These are phyloP conservation scores for Sinocyclocheilus rhinocerous DNA, from an alignment of 2,113 vertebrate genomes.

Conservation along the genomic window DNA sequence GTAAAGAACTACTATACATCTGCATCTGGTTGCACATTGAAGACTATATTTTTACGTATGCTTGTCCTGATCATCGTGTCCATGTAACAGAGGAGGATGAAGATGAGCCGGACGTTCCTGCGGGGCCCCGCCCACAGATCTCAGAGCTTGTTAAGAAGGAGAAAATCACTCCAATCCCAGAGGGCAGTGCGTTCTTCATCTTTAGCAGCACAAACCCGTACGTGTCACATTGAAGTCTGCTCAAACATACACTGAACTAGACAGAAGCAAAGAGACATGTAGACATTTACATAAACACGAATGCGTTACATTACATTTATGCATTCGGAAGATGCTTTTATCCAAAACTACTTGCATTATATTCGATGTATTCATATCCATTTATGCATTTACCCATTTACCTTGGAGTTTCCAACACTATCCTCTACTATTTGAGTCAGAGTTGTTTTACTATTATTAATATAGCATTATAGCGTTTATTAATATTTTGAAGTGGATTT, in stretches of 20 bases:
- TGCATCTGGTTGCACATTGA: neutral
- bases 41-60: neutral
- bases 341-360: no score
- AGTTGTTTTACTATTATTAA: no score
- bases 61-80: constrained; percentile 17
- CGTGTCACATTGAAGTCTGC: constrained; percentile 15
- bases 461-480: no score
- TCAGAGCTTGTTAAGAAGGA: constrained; percentile 96
- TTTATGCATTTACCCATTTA: no score
- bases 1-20: constrained; percentile 26
- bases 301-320: no score
- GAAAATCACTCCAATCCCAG: constrained; percentile 95
- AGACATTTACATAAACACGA: neutral
- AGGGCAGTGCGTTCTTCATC: constrained; percentile 98
- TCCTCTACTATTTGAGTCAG: no score
- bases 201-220: constrained; percentile 99
- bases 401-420: no score
- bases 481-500: no score
- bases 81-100: constrained; percentile 80
- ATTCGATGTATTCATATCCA: no score
- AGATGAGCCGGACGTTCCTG: constrained; percentile 91
- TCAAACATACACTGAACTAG: neutral
- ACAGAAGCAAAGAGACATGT: constrained; percentile 12
- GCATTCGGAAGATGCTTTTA: no score
- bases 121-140: constrained; percentile 92